Evolutionary conservation across 2,113 vertebrate genomes (phyloP).

Genomic region (Oxyruncus cristatus): DNA sequence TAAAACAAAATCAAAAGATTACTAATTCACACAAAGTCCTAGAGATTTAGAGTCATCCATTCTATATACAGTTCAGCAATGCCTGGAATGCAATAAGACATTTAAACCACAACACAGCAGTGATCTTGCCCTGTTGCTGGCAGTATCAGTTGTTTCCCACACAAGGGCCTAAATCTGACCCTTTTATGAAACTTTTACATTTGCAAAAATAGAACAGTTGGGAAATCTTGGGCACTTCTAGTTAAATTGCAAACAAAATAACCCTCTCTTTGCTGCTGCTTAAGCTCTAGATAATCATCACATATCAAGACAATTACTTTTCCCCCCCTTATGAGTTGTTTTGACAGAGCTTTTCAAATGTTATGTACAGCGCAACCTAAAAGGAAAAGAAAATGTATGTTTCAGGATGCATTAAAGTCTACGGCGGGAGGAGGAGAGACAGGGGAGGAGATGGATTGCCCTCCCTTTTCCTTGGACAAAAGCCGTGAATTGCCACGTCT

Average conservation of each 20-base stretch:
- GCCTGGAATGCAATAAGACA: constrained; percentile 77
- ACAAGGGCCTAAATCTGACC: constrained; percentile 79
- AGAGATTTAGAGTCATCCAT: constrained; percentile 72
- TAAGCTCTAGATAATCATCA: constrained; percentile 50
- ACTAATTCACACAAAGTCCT: constrained; percentile 66
- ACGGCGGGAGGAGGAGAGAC: neutral
- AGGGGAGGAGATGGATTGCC: neutral
- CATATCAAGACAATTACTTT: constrained; percentile 37
- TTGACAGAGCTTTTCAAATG: constrained; percentile 60
- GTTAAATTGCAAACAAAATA: constrained; percentile 72
- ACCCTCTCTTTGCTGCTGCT: constrained; percentile 65
- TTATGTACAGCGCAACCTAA: constrained; percentile 12
- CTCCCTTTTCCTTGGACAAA: neutral
- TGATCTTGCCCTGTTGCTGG: constrained; percentile 73
- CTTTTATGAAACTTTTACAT: constrained; percentile 77
- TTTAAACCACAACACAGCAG: constrained; percentile 77
- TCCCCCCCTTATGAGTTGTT: constrained; percentile 39
- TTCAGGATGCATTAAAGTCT: neutral
- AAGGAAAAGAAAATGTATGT: constrained; percentile 36
- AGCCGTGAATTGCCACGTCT: neutral
- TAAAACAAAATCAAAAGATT: constrained; percentile 65
- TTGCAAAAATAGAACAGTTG: constrained; percentile 84
- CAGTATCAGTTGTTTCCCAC: constrained; percentile 77
- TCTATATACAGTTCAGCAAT: constrained; percentile 76
- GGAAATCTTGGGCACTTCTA: constrained; percentile 79